Evolutionary conservation across 2,888 invertebrate species (phyloP).

Genomic region (Shargacucullia verbasci): DNA sequence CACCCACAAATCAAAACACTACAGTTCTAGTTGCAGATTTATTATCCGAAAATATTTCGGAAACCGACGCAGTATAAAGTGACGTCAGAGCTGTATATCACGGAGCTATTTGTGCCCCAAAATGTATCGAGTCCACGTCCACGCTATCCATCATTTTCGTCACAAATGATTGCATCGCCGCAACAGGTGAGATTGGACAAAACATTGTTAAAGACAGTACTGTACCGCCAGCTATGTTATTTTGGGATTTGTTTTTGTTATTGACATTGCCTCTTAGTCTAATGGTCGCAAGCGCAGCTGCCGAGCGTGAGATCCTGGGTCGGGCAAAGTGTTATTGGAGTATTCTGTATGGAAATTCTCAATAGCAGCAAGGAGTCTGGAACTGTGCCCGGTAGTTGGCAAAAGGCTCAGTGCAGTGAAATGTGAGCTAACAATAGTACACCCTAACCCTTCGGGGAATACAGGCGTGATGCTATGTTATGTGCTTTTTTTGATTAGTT

Average conservation of each 20-base stretch:
- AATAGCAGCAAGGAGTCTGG: too few species aligned
- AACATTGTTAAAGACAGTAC: constrained; percentile 18
- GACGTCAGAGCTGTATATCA: constrained; percentile 37
- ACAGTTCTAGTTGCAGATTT: constrained; percentile 31
- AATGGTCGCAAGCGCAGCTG: too few species aligned
- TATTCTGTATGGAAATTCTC: too few species aligned
- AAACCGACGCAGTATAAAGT: constrained; percentile 26
- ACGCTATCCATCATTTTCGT: constrained; percentile 53
- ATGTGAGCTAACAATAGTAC: too few species aligned
- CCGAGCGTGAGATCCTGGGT: too few species aligned
- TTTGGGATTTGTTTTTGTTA: not conserved
- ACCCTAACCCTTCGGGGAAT: too few species aligned
- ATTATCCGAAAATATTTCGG: constrained; percentile 47
- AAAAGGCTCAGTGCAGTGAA: too few species aligned
- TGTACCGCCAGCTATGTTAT: constrained; percentile 23
- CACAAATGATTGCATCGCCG: constrained; percentile 43
- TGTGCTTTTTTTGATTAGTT: too few species aligned
- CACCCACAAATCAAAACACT: constrained; percentile 44
- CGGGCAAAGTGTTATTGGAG: too few species aligned
- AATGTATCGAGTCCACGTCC: constrained; percentile 39
- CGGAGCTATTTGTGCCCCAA: constrained; percentile 25
- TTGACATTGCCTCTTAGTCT: too few species aligned
- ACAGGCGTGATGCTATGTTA: too few species aligned
- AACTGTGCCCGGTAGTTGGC: too few species aligned
- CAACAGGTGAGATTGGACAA: constrained; percentile 55